Conservation (phyloP, 2,888 invertebrate genomes). For the Nineta flava region DNA sequence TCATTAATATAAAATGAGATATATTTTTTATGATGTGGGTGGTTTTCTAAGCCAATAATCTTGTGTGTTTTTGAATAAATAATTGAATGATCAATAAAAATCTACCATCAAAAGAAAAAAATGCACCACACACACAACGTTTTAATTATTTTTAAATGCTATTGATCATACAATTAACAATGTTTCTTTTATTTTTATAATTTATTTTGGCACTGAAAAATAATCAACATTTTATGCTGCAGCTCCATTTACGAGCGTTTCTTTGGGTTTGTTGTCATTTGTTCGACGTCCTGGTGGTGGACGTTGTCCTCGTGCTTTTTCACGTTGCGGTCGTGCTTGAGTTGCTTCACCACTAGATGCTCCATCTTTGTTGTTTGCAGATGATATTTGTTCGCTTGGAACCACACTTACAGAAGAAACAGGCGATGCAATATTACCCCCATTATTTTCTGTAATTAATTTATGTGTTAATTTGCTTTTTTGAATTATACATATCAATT, state of each 20-base stretch:
- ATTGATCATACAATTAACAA: background rate
- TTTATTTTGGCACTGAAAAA: slow-evolving; percentile 9
- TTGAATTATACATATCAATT: too few species aligned
- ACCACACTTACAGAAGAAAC: background rate
- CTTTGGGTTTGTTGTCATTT: slow-evolving; percentile 37
- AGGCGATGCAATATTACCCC: background rate
- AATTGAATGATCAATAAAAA: background rate
- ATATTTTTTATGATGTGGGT: too few species aligned
- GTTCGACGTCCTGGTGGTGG: slow-evolving; percentile 9
- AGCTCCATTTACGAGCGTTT: slow-evolving; percentile 51
- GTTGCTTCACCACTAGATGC: slow-evolving; percentile 22
- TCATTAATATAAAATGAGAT: too few species aligned
- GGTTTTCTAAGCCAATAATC: too few species aligned
- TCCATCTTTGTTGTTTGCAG: slow-evolving; percentile 22
- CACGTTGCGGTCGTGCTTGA: slow-evolving; percentile 4
- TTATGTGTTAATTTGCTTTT: too few species aligned
- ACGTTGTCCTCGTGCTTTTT: slow-evolving; percentile 4
- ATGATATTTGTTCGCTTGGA: slow-evolving; percentile 4
- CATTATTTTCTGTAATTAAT: background rate
- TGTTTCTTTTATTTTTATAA: background rate
- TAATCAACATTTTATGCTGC: slow-evolving; percentile 26
- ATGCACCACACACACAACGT: too few species aligned
- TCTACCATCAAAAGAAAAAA: too few species aligned
- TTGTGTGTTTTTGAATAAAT: background rate
- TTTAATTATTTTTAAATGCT: background rate